Evolutionary conservation across 2,888 invertebrate species (phyloP), one percentile per base, ranked within the genome.

Genomic region (Lordiphosa andalusiaca): DNA sequence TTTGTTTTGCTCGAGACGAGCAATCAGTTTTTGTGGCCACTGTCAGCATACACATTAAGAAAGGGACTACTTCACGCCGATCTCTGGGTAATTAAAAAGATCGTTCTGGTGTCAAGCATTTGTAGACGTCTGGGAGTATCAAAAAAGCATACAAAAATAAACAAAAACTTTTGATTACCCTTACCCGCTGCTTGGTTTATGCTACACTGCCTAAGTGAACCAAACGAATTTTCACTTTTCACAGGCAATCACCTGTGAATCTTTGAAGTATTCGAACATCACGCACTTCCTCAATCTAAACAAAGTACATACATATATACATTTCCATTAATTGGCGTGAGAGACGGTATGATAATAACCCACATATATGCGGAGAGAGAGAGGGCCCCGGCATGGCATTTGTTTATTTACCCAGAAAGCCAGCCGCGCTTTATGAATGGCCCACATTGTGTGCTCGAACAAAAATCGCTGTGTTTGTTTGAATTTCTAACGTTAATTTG

Each of bases 341-440:
- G 60, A 60, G 30, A 30, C 30, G 30, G 33, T 62, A 54, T 49
- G 33, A 33, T 55, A 62, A 63, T 63, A 63, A 55, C 62, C 62
- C 62, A 63, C 55, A 55, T 63, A 49, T 16, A 5, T 9, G 44
- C 21, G 30, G 16, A 10, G 6, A 13, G 19, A 7, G 36, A 19
- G 44, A 39, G 44, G 42, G 62, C 37, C 49, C 37, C 49, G 30
- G 36, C 49, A 50, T 47, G 35, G 36, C 19, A 21, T 47, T 47
- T 36, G 62, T 41, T 62, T 63, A 63, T 63, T 62, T 63, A 55
- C 55, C 30, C 33, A 42, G 6, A 49, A 48, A 46, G 46, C 55
- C 47, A 62, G 55, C 62, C 54, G 62, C 39, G 48, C 64, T 71
- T 71, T 65, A 70, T 77, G 77, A 77, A 77, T 81, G 77, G 77